Evolutionary conservation across 1,140 invertebrate species (phyloP).

Genomic region (Cotesia chilonis): DNA sequence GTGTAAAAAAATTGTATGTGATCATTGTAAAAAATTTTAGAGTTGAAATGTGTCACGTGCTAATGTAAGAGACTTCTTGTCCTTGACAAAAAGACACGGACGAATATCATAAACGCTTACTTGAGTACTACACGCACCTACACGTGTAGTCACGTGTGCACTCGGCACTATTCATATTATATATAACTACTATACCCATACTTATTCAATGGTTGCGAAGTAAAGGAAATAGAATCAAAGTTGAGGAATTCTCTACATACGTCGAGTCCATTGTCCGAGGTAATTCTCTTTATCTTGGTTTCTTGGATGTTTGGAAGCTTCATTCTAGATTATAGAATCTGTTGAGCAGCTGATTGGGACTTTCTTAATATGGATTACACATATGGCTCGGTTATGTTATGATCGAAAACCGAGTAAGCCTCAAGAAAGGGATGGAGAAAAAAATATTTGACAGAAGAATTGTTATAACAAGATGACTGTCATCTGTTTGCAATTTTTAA

Average conservation of each 20-base stretch:
- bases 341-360: conserved; percentile 60
- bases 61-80: conserved; percentile 33
- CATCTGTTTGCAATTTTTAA: neutral
- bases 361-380: conserved; percentile 52
- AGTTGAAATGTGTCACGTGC: conserved; percentile 22
- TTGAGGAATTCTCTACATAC: conserved; percentile 17
- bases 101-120: conserved; percentile 36
- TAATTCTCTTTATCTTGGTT: conserved; percentile 41
- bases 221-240: neutral
- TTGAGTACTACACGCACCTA: conserved; percentile 37
- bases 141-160: conserved; percentile 7
- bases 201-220: too few relatives aligned
- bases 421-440: conserved; percentile 12
- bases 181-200: too few relatives aligned
- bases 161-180: too few relatives aligned
- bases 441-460: conserved; percentile 18
- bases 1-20: neutral
- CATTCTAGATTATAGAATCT: conserved; percentile 49
- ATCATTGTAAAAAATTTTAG: neutral
- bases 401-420: neutral
- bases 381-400: conserved; percentile 34
- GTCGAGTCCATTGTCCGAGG: conserved; percentile 49
- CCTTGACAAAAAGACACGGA: conserved; percentile 29
- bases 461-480: conserved; percentile 8
- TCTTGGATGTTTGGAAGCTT: conserved; percentile 22